Base-by-base conservation (phyloP, 2,888 invertebrate species). In the Phalangium opilio region DNA sequence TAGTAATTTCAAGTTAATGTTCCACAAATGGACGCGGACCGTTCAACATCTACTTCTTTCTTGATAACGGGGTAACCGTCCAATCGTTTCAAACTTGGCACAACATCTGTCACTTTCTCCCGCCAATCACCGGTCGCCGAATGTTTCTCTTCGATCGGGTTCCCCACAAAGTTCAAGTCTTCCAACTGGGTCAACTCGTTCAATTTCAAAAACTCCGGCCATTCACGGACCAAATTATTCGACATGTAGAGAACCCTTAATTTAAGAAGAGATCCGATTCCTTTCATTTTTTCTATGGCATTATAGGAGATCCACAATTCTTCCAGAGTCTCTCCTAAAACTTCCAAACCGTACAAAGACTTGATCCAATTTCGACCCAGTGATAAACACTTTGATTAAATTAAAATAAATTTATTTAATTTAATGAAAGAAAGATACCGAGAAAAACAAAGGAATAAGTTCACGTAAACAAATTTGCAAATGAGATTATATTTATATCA, bases 301-400 rank as follows among this genome's bases (percentile, higher is more conserved):
- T 95, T 93, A 63, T 91, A 93, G 0, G 91, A 93, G 43, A 91
- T 78, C 93, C 93, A 95, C 2, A 95, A 67, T 63, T 95, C 83
- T 64, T 90, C 86, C 27, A 95, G 64, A 0, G 84, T 83, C 14
- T 93, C 91, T 0, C 79, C 81, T 5, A 91, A 71, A 0, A 77
- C 76, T 69, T 95, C 93, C n/a, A 27, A 27, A 7, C 27, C 27
- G 27, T 27, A 27, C 27, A 27, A 27, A 8, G 27, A 27, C 27
- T 27, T 27, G 27, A 27, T 27, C 27, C 27, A 27, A 27, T 27
- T 27, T 7, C 27, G 27, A 7, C 27, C 27, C 27, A 27, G 27
- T 7, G 27, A 27, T 27, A 27, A 27, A 27, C 27, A 27, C 27
- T 27, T n/a, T n/a, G n/a, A n/a, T n/a, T n/a, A n/a, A n/a, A n/a